Percentiles rank a stretch among this genome's conserved stretches.
Evolutionary conservation across 37 sponge, comb jelly and placozoan species (phyloP).

Genomic region (Ianthella basta): DNA sequence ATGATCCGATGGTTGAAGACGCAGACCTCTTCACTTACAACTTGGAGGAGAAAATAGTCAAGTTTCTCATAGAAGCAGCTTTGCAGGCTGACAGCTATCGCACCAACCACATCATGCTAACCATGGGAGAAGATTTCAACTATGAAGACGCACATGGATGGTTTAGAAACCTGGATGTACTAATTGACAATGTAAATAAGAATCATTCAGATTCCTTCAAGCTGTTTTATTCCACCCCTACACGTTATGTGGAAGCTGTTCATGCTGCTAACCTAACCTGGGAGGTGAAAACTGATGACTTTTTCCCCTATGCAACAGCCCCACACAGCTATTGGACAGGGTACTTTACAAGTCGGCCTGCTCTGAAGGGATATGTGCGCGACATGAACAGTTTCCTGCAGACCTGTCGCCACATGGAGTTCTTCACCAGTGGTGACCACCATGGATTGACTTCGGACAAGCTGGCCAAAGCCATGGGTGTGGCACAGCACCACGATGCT

Average conservation of each 20-base stretch:
- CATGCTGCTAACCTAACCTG: constrained; percentile 55
- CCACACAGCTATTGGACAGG: constrained; percentile 92
- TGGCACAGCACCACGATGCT: constrained; percentile 98
- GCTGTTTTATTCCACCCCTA: constrained; percentile 96
- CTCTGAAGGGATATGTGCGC: constrained; percentile 91
- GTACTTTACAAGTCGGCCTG: constrained; percentile 94
- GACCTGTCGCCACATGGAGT: constrained; percentile 87
- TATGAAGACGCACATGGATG: constrained; percentile 76
- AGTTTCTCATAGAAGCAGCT: constrained; percentile 47
- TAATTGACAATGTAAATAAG: constrained; percentile 83
- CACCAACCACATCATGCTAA: constrained; percentile 91
- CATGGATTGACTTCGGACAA: constrained; percentile 2
- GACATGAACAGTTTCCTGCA: constrained; percentile 84
- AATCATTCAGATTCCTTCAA: constrained; percentile 45
- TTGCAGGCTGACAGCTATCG: constrained; percentile 53
- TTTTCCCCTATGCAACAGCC: constrained; percentile 92
- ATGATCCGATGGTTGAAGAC: constrained; percentile 85
- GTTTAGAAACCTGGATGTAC: constrained; percentile 91
- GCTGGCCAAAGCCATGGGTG: constrained; percentile 83
- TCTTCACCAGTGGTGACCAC: constrained; percentile 10
- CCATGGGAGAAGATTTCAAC: constrained; percentile 95
- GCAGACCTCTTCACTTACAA: constrained; percentile 75
- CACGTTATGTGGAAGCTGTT: constrained; percentile 78
- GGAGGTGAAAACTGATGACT: constrained; percentile 91
- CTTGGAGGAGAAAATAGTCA: constrained; percentile 58